phyloP scores from a whole-genome alignment of 92 coral and sea anemone genomes.

The Pocillopora grandis region DNA sequence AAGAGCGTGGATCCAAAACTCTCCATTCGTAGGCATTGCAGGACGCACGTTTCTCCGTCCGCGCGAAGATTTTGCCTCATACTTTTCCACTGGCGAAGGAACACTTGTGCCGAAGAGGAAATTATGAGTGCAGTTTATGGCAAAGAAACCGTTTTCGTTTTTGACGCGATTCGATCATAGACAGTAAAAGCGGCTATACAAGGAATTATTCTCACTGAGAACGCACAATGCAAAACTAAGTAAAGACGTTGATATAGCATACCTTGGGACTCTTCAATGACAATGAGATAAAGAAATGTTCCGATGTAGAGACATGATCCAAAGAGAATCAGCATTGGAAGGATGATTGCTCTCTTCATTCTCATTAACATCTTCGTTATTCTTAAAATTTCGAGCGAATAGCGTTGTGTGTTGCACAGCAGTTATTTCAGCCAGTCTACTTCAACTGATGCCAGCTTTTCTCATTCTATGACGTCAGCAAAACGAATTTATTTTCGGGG shows the following conservation, averaged over 20 bases:
- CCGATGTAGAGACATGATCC: slow-evolving; percentile 16
- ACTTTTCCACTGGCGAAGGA: too few relatives aligned
- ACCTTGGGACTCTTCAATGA: slow-evolving; percentile 12
- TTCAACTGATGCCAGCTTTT: not conserved
- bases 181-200: too few relatives aligned
- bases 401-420: not conserved
- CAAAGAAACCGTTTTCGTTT: too few relatives aligned
- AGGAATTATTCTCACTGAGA: not conserved
- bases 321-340: slow-evolving; percentile 4
- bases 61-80: too few relatives aligned
- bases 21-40: too few relatives aligned
- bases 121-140: too few relatives aligned
- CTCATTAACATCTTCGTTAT: not conserved
- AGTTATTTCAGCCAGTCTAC: not conserved
- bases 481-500: not conserved
- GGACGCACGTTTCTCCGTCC: too few relatives aligned
- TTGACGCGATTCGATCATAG: too few relatives aligned
- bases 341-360: slow-evolving; percentile 8
- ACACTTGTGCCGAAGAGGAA: too few relatives aligned
- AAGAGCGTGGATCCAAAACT: too few relatives aligned
- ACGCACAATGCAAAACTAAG: not conserved
- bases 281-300: slow-evolving; percentile 16
- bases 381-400: not conserved
- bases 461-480: not conserved
- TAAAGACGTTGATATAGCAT: not conserved